A percentile compares a stretch with the other conserved stretches of the same genome.
Conservation (phyloP, 2,113 vertebrate species). For the Montifringilla adamsi region DNA sequence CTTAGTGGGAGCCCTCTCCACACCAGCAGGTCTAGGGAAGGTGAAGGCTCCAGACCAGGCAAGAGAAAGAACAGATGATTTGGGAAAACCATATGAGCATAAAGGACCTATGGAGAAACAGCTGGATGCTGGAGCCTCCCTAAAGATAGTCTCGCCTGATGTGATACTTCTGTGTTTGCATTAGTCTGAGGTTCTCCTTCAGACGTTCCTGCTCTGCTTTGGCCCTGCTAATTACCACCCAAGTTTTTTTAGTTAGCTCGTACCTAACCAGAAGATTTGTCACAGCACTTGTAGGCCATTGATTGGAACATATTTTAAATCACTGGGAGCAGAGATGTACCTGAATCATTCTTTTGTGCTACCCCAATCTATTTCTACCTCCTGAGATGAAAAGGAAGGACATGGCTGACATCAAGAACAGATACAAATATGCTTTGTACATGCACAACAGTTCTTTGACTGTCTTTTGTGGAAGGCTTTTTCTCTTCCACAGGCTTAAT, state of each 20-base stretch:
- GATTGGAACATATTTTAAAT: background rate
- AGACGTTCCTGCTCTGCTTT: background rate
- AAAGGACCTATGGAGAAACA: background rate
- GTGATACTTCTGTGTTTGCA: background rate
- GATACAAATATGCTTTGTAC: background rate
- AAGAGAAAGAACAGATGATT: background rate
- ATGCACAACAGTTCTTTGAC: background rate
- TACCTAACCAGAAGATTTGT: background rate
- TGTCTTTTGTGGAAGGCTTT: background rate
- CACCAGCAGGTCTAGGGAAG: background rate
- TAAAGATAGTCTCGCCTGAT: background rate
- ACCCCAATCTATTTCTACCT: background rate
- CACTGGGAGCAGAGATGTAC: background rate
- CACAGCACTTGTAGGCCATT: background rate
- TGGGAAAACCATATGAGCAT: background rate
- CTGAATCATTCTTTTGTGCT: background rate
- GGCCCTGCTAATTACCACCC: background rate
- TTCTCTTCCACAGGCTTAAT: background rate
- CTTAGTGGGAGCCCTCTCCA: background rate
- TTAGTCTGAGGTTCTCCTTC: background rate
- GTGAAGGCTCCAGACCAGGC: background rate
- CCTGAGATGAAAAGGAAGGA: background rate
- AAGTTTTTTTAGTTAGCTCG: background rate
- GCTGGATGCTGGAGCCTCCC: background rate
- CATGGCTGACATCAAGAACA: background rate